Evolutionary conservation across 2,113 vertebrate species (phyloP).

Genomic region (Galbula dea): DNA sequence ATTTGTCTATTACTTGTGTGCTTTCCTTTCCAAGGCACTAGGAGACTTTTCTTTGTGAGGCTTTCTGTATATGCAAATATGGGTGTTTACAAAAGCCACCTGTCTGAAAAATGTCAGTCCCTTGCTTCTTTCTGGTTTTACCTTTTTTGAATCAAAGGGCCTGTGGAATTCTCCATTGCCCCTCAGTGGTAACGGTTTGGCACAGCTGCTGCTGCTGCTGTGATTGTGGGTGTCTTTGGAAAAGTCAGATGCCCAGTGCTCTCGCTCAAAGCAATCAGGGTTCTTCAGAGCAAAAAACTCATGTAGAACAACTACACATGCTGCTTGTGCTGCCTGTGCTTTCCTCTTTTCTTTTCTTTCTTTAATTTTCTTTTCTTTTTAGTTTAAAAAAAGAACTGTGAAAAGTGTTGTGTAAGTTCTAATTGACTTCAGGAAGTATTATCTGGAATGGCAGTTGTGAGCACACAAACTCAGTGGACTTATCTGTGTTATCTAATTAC

Average conservation of each 20-base stretch:
- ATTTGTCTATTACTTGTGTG: neutral
- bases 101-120: constrained; percentile 26
- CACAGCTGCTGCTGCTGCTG: constrained; percentile 12
- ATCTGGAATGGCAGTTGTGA: constrained; percentile 57
- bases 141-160: constrained; percentile 43
- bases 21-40: neutral
- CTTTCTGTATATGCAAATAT: neutral
- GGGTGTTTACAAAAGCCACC: constrained; percentile 31
- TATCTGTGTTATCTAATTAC: constrained; percentile 66
- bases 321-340: neutral
- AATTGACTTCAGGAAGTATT: constrained; percentile 65
- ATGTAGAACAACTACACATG: fast-evolving
- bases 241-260: neutral
- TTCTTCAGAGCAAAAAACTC: neutral
- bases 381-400: neutral
- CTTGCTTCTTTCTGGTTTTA: constrained; percentile 9
- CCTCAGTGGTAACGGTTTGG: neutral
- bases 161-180: neutral
- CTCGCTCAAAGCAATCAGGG: neutral
- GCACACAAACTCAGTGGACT: constrained; percentile 56
- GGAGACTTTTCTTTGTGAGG: neutral
- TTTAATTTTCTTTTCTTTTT: neutral
- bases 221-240: neutral
- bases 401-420: constrained; percentile 36
- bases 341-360: neutral